Evolutionary conservation across 2,888 invertebrate species (phyloP).

Genomic region (Uropetala carovei): DNA sequence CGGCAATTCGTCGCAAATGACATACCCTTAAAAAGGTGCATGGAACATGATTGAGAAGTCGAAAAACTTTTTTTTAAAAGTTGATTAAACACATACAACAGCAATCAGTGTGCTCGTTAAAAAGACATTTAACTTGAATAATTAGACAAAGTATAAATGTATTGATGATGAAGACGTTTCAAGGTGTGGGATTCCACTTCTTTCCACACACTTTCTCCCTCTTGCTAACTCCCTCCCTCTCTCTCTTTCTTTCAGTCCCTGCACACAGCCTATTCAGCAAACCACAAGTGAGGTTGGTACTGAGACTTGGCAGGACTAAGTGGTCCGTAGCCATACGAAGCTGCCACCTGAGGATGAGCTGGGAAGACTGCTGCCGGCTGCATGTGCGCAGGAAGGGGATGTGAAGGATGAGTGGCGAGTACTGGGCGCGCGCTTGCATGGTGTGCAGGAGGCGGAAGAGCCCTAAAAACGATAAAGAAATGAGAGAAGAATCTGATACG

Average conservation of each 20-base stretch:
- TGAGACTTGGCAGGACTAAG: conserved; percentile 84
- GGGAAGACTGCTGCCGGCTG: conserved; percentile 81
- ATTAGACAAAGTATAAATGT: conserved; percentile 59
- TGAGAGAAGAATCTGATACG: no score
- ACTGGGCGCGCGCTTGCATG: conserved; percentile 85
- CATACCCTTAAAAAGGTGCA: conserved; percentile 37
- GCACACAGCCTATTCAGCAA: conserved; percentile 80
- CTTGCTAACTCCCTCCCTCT: not conserved
- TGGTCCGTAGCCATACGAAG: conserved; percentile 82
- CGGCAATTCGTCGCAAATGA: conserved; percentile 23
- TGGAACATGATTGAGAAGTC: conserved; percentile 43
- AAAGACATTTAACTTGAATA: conserved; percentile 50
- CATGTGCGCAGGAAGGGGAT: conserved; percentile 87
- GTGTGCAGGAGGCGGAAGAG: conserved; percentile 87
- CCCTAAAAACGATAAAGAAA: conserved; percentile 73
- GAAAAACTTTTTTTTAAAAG: conserved; percentile 33
- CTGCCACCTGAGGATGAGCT: conserved; percentile 80
- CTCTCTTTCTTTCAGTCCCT: no score
- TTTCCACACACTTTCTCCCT: not conserved
- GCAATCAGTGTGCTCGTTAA: conserved; percentile 39
- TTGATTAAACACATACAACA: conserved; percentile 49
- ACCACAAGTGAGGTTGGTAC: conserved; percentile 84
- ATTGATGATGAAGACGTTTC: conserved; percentile 10
- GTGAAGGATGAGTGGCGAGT: conserved; percentile 81
- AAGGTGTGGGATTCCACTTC: not conserved